Evolutionary conservation across 2,888 invertebrate species (phyloP), one percentile per base, ranked within the genome.

Genomic region (Aphidoletes aphidimyza): DNA sequence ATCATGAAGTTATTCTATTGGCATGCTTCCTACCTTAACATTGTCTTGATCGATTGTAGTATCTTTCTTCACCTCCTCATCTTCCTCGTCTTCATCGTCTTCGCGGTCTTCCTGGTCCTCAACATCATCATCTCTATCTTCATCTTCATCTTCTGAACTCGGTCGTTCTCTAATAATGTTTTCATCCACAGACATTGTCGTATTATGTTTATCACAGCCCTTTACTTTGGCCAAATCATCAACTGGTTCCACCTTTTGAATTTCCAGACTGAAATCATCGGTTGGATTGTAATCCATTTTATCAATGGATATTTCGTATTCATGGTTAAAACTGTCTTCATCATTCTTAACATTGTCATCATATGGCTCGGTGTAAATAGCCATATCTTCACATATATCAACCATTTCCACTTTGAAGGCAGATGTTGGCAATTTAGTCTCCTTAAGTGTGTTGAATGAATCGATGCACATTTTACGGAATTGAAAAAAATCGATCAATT

Each of bases 401-500:
- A 26, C 22, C 1, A 54, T 26, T 26, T 54, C 54, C n/a, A 54
- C 26, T 54, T 54, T 54, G 5, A 54, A 5, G 39, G 2, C 19
- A 17, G 6, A 5, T 5, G 26, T 22, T 2, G 6, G 5, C 26
- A 22, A 14, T 54, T n/a, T 26, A 11, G 22, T 26, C 0, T n/a
- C 26, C 14, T 54, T 54, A 26, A 54, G 54, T 26, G 3, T 54
- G 3, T 26, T 26, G 26, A 11, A 54, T 54, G 54, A 54, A 22
- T 54, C 22, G 22, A 54, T 54, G 54, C 54, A 54, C 54, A 54
- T 54, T 26, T 54, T n/a, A 22, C 54, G 54, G 14, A 54, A 54
- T 54, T 54, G n/a, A 22, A 22, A 54, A 54, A 54, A 54, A 11
- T 54, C 54, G 22, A 54, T 3, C 11, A 54, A 26, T 22, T 54